Evolutionary conservation across 2,113 vertebrate genomes (phyloP).

Genomic region (Aramus guarauna): DNA sequence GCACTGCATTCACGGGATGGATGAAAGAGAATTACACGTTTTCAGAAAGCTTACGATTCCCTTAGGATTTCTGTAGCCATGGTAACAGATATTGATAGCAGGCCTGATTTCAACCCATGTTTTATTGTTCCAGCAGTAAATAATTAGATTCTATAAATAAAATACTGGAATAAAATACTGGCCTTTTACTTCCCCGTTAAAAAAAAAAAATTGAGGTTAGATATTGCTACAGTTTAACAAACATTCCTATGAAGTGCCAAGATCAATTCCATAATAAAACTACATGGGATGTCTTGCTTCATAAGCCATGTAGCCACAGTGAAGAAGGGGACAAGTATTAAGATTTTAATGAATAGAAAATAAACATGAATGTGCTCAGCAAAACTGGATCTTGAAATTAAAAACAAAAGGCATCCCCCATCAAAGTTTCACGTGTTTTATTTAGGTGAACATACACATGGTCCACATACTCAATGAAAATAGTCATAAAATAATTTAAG

Average conservation of each 20-base stretch:
- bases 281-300: rapidly evolving
- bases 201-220: not conserved
- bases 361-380: not conserved
- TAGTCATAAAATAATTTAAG: conserved; percentile 78
- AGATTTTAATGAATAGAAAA: not conserved
- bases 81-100: not conserved
- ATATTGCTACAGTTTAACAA: not conserved
- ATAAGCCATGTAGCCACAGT: rapidly evolving
- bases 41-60: not conserved
- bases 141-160: not conserved
- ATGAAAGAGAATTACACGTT: not conserved
- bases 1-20: not conserved
- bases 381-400: not conserved
- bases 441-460: conserved; percentile 72
- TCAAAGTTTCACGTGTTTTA: conserved; percentile 71
- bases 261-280: not conserved
- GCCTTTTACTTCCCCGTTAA: not conserved
- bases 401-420: not conserved
- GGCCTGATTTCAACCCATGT: not conserved
- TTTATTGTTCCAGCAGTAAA: conserved; percentile 4
- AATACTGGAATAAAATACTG: not conserved
- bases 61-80: not conserved
- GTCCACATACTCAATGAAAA: conserved; percentile 68
- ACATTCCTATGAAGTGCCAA: not conserved
- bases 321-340: not conserved